Evolutionary conservation across 2,797 vertebrate species (phyloP).

Genomic region (Dromococcyx pavoninus): DNA sequence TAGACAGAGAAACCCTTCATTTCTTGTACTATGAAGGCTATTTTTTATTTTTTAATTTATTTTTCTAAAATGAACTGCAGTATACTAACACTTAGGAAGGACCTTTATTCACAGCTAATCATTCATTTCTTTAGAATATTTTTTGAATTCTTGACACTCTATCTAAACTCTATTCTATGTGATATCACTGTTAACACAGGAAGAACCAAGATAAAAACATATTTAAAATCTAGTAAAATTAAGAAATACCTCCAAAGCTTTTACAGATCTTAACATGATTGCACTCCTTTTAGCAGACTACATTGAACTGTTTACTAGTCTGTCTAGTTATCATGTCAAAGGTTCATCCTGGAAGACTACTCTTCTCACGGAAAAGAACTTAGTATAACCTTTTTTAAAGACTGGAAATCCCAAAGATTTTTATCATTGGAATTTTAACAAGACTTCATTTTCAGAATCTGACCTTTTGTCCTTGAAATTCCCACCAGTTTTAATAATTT

Average conservation of each 20-base stretch:
- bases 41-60: not conserved
- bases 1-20: not conserved
- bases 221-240: not conserved
- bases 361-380: not conserved
- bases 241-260: not conserved
- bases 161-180: not conserved
- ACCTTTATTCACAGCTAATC: not conserved
- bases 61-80: not conserved
- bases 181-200: not conserved
- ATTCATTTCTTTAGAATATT: not conserved
- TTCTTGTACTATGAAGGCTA: not conserved
- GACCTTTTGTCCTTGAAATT: not conserved
- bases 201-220: not conserved
- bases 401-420: not conserved
- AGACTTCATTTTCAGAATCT: not conserved
- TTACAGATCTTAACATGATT: not conserved
- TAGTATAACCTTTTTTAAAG: not conserved
- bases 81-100: not conserved
- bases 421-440: not conserved
- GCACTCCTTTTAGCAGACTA: not conserved
- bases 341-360: not conserved
- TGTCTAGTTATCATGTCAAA: not conserved
- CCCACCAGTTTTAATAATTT: not conserved
- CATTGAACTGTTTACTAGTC: not conserved
- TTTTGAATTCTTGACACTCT: not conserved